Conservation (phyloP, 2,113 vertebrate species). For the Gymnocephalus cernua region DNA sequence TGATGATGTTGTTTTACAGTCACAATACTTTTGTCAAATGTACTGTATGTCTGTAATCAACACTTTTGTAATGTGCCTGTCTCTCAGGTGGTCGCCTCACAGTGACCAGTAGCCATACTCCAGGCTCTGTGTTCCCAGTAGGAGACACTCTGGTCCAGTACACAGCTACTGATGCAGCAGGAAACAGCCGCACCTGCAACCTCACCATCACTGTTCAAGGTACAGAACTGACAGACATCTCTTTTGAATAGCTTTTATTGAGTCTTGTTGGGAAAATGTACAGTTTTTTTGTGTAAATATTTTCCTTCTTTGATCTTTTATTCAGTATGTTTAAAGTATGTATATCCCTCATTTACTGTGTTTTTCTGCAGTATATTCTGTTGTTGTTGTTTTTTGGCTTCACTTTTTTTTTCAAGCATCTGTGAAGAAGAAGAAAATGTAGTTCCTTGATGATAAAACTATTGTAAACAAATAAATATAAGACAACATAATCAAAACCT, state of each 20-base stretch:
- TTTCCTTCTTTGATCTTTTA: background rate
- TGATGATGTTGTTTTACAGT: constrained; percentile 1
- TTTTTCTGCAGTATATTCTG: too few species aligned
- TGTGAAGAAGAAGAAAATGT: background rate
- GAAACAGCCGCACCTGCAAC: constrained; percentile 94
- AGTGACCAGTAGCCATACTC: constrained; percentile 87
- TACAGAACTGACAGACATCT: constrained; percentile 43
- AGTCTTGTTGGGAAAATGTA: background rate
- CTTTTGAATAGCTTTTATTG: background rate
- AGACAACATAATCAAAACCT: background rate
- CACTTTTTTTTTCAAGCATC: background rate
- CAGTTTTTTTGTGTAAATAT: background rate
- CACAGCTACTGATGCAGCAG: constrained; percentile 90
- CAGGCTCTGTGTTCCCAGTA: constrained; percentile 89
- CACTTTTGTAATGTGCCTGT: background rate
- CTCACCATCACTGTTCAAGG: constrained; percentile 92
- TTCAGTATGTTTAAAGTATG: background rate
- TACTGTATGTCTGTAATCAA: background rate
- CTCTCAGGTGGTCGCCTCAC: constrained; percentile 85
- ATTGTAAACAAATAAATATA: too few species aligned
- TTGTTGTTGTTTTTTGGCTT: too few species aligned
- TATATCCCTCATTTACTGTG: background rate
- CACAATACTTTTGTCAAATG: background rate
- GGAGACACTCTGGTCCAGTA: constrained; percentile 92
- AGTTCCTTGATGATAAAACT: background rate